Base-by-base conservation (phyloP, 53 echinoderm and acorn worm genomes). In the Antedon mediterranea region DNA sequence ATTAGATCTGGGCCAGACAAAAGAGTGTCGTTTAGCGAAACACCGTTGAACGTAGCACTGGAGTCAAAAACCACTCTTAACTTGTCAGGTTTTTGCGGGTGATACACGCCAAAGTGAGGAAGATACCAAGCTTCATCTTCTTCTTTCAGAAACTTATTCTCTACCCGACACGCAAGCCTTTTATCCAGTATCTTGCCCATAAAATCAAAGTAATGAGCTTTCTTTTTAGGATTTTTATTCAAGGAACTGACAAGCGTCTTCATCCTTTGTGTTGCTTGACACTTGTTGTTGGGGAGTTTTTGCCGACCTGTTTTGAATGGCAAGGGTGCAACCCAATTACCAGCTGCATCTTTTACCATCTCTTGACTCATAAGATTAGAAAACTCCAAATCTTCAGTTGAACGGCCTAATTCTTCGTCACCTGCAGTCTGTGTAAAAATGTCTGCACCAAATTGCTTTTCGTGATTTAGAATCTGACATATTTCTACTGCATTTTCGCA, bases 281-380 rank as follows among this genome's bases (percentile, higher is more conserved):
- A 31, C 31, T 34, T 85, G 77, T 85, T 85, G 73, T 81, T 85
- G 6, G 81, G 77, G 11, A 85, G 85, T 32, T 71, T 18, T 78
- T 70, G 43, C 14, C 81, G 73, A 77, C 76, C 77, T 72, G 29
- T 85, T 37, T 73, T 30, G 43, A 85, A 81, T 37, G 85, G 85
- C 77, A 85, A 29, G 27, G 81, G 85, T 28, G 85, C 72, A 33
- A 82, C 78, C 86, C 86, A 86, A 74, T 78, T 86, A 5, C 86
- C 86, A 78, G 44, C 75, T 2, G 23, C 30, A 74, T 86, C 78
- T 72, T 82, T 82, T 23, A 77, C 76, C 86, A 86, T 78, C 41
- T 86, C 74, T 74, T 75, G 34, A 74, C 33, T 32, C 71, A 86
- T 86, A 73, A 86, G 73, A 30, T 82, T 70, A 37, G 34, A 76